Base-by-base conservation (phyloP, 2,888 invertebrate species). In the Acrocyrtus sp. region DNA sequence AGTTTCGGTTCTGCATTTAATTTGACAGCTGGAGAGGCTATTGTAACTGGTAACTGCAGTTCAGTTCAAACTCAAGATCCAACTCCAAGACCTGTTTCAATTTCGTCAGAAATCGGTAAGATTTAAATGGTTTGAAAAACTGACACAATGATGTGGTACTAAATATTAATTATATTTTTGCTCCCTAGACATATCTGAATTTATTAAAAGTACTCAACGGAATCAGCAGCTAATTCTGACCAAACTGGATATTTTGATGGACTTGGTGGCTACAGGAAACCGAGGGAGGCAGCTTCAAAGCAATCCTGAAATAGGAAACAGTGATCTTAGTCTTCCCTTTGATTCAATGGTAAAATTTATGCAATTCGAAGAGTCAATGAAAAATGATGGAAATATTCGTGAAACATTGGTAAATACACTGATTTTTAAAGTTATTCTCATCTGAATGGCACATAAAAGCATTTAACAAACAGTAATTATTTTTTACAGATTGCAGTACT, bases 321-420 rank as follows among this genome's bases (percentile, higher is more conserved):
- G n/a, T 34, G 17, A 10, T 39, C 41, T 56, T n/a, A 39, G 56
- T 39, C 39, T 56, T 12, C 56, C 56, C 2, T 56, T 56, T 39
- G 12, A n/a, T 12, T 19, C 19, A 4, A 17, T 56, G 27, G 19
- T 15, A 3, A 17, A 10, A 2, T 56, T 56, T 34, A 56, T 19
- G 21, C 2, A 17, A 15, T 56, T 19, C n/a, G 39, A 56, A 15
- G 39, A 34, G 39, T 3, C 10, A 12, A 56, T 39, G 56, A 19
- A 39, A 39, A 3, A 4, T 12, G 41, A 56, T 17, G 3, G 21
- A 39, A 19, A n/a, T 19, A 10, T 56, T 12, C 3, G 39, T 4
- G 34, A 34, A 3, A 56, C 19, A 19, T 21, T 56, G 10, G 56
- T 56, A 39, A 39, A 6, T 39, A 10, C 19, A 56, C 29, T 21